phyloP scores from a whole-genome alignment of 1,140 invertebrate genomes.

The Drosophila aff. region DNA sequence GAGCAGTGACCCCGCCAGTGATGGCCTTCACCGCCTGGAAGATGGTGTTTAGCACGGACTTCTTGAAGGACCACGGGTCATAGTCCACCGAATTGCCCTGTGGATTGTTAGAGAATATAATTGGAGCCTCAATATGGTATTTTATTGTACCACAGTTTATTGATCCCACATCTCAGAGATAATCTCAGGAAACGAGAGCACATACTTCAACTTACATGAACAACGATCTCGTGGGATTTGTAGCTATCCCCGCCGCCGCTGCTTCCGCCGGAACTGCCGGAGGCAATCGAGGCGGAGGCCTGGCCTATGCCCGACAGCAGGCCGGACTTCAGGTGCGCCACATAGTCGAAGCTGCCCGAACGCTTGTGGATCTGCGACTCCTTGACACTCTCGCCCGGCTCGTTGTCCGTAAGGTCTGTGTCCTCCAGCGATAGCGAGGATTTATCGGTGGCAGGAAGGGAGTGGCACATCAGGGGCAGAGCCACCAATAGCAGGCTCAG shows the following conservation, averaged over 20 bases:
- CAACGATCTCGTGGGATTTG: conserved; percentile 83
- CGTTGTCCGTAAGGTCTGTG: conserved; percentile 70
- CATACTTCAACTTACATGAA: conserved; percentile 78
- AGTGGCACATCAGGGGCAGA: conserved; percentile 64
- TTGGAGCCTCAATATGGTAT: background rate
- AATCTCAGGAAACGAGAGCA: conserved; percentile 1
- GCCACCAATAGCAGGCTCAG: conserved; percentile 61
- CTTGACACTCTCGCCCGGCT: conserved; percentile 74
- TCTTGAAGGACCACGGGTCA: conserved; percentile 91
- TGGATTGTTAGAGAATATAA: background rate
- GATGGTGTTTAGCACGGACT: conserved; percentile 91
- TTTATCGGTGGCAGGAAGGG: conserved; percentile 67
- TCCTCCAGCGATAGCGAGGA: conserved; percentile 74
- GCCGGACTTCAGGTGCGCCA: conserved; percentile 85
- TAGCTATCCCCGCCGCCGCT: conserved; percentile 85
- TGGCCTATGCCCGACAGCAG: conserved; percentile 87
- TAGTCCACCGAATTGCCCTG: conserved; percentile 86
- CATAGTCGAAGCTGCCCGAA: conserved; percentile 85
- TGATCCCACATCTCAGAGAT: background rate
- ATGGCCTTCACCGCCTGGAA: conserved; percentile 94
- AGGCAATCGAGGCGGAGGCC: conserved; percentile 86
- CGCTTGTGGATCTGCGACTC: conserved; percentile 81
- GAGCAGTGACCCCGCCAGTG: conserved; percentile 92
- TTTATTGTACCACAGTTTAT: background rate
- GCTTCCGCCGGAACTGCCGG: conserved; percentile 87